Base-by-base conservation (phyloP, 2,888 invertebrate genomes). In the Epirrhoe alternata region DNA sequence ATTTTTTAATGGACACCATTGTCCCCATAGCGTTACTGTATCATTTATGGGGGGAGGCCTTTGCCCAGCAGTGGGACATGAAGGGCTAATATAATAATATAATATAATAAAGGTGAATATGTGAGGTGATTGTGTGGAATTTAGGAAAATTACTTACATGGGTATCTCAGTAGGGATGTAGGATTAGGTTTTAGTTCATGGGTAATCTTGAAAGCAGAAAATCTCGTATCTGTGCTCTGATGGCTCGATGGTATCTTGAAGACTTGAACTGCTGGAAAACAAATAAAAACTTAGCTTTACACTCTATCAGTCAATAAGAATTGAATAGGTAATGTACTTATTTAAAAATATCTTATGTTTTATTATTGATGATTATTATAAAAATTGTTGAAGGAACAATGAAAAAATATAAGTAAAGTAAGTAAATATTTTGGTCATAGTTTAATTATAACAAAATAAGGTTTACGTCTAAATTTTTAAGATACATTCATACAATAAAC, bases 391-490 rank as follows among this genome's bases (percentile, higher is more conserved):
- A 31, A 5, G 38, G 49, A 8, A 38, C 8, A 56, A 51, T 35
- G 16, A 64, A 53, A 55, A 55, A 45, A 30, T 30, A 31, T 17
- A n/a, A n/a, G n/a, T n/a, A n/a, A n/a, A n/a, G n/a, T n/a, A n/a
- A 64, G 50, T 51, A 24, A n/a, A 24, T 54, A 14, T 64, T 64
- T 57, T 72, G 68, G 68, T 74, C 64, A 66, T 51, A 67, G 59
- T 55, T 69, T 69, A 61, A 68, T 72, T 57, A 64, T 64, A 68
- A 68, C 54, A 69, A 68, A 66, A 68, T 71, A 68, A 64, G 58
- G 49, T 70, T 71, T 70, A 70, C 56, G 47, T 54, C 65, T 65
- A 69, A 50, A 55, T 53, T 68, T 58, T 70, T 69, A 70, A 24
- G 42, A 59, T 65, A 66, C 30, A 63, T 56, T 55, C 6, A 49